Base-by-base conservation (phyloP, 2,113 vertebrate genomes). In the Protobothrops mucrosquamatus region DNA sequence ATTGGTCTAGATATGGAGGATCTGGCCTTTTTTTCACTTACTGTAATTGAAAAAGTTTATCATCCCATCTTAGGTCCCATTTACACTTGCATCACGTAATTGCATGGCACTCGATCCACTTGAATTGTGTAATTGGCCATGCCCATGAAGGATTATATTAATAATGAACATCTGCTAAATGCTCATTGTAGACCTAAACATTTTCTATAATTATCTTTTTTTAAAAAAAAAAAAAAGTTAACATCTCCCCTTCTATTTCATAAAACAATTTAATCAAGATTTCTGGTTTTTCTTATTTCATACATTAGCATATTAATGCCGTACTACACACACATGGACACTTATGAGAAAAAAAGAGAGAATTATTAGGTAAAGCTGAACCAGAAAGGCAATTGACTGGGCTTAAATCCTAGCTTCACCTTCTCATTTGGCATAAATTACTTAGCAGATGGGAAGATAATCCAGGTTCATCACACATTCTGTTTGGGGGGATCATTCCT, bases 381-480 rank as follows among this genome's bases (percentile, higher is more conserved):
- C 56, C 59, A 89, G 43, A 86, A 29, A 20, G n/a, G 81, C 46
- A 87, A 56, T 61, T 59, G 34, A 69, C 81, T 46, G 34, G 24
- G 52, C 88, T 87, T 59, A 87, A 91, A 86, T 92, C 56, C 52
- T 26, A 64, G 91, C 74, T 55, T 87, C 54, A 57, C 34, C 7
- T 52, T 92, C 57, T 74, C 20, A 87, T 87, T 56, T 92, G 93
- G 91, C 88, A 29, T 90, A 89, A 94, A 89, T 87, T 14, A 56
- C 57, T 87, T 87, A 94, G 91, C 93, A 93, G 87, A 92, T 86
- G 91, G 87, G 87, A 55, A 61, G 91, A 92, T 92, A 89, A 92
- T 89, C 92, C 87, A 87, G 87, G 56, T 87, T 93, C 89, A 91
- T 87, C 89, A 89, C 74, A 89, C 88, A 92, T 92, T 90, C 91